Evolutionary conservation across 2,113 vertebrate species (phyloP), one percentile per base, ranked within the genome.

Genomic region (Carassius auratus): DNA sequence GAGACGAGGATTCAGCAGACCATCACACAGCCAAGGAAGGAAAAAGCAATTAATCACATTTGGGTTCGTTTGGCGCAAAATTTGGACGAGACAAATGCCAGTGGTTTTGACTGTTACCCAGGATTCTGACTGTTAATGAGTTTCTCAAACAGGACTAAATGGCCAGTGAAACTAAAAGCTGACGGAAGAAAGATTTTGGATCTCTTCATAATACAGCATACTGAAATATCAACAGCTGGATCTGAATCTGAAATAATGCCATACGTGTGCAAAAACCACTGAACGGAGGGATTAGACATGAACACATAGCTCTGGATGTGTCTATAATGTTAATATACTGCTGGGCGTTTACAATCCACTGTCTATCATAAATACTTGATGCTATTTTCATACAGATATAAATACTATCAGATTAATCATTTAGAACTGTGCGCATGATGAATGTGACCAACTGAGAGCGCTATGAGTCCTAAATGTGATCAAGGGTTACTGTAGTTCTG

Each of bases 41-140:
- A 83, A 85, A 82, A 87, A 91, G 91, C 81, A 91, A 91, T 93
- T 91, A 91, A 92, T 93, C 90, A 90, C 83, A 84, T 91, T 90
- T 88, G 85, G 77, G 87, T 84, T 87, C 73, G 74, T 89, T 90
- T 86, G 88, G 90, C 88, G 90, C 83, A 84, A 84, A 91, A 76
- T 84, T 82, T 76, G 84, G 85, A 91, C 12, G 71, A 89, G 88
- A 90, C 87, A 87, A 90, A 89, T 87, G 74, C 93, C 88, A 88
- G 86, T 87, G 80, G 89, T 87, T 81, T 83, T 30, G 75, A 89
- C 88, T 90, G 90, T 83, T 80, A 89, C 80, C 86, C 83, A 90
- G 64, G 86, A 90, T 71, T 69, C 76, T 69, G 7, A 83, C 80
- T 80, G 71, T 87, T 86, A 89, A 92, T 87, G 77, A 91, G 90